phyloP scores from a whole-genome alignment of 2,888 invertebrate genomes.

The Isoperla grammatica region DNA sequence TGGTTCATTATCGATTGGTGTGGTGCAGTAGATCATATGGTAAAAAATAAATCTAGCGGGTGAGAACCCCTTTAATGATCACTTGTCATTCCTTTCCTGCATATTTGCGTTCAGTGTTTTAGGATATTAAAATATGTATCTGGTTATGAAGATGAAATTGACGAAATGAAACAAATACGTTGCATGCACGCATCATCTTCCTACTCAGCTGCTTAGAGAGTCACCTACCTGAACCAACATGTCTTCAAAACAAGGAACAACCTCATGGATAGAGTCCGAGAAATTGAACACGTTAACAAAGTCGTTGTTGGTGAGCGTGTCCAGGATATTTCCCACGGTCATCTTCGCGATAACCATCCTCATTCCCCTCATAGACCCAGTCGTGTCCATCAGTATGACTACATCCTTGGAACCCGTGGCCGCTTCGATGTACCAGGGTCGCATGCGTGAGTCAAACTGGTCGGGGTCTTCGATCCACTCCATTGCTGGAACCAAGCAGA shows the following conservation, averaged over 20 bases:
- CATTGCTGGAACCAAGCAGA: slow-evolving; percentile 53
- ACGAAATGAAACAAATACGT: too few species aligned
- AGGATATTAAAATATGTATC: too few species aligned
- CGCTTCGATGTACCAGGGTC: slow-evolving; percentile 96
- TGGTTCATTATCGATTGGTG: too few species aligned
- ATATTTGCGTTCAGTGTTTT: too few species aligned
- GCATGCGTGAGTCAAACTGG: slow-evolving; percentile 86
- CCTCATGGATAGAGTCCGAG: slow-evolving; percentile 58
- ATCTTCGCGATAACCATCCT: slow-evolving; percentile 68
- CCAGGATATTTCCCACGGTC: slow-evolving; percentile 82
- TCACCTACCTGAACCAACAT: slow-evolving; percentile 66
- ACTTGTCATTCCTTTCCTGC: too few species aligned
- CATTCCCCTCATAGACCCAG: slow-evolving; percentile 93
- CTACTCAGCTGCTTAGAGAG: too few species aligned
- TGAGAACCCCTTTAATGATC: too few species aligned
- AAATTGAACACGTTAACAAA: slow-evolving; percentile 90
- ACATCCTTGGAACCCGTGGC: slow-evolving; percentile 97
- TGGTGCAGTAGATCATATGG: too few species aligned
- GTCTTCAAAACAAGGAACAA: slow-evolving; percentile 80
- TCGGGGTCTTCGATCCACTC: slow-evolving; percentile 64
- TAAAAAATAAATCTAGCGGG: too few species aligned
- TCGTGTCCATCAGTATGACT: slow-evolving; percentile 88
- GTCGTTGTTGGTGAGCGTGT: slow-evolving; percentile 96
- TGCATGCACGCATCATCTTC: too few species aligned
- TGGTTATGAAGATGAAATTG: too few species aligned